These are phyloP conservation scores for Hylyphantes graminicola DNA, from an alignment of 1,140 invertebrate species.

Conservation along the genomic window DNA sequence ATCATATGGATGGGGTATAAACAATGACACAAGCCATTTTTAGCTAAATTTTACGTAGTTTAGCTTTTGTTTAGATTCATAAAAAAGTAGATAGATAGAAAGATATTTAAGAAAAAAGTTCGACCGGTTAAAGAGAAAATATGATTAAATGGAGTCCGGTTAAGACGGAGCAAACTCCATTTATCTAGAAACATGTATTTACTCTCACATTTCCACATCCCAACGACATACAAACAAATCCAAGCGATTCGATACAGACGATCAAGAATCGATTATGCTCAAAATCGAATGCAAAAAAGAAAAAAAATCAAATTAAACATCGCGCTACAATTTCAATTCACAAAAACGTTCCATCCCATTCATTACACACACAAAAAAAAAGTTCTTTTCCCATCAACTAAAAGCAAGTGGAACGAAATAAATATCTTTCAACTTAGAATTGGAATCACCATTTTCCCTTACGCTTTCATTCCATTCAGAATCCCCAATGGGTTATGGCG, in stretches of 20 bases:
- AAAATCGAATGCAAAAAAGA: neutral
- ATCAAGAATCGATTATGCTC: conserved; percentile 23
- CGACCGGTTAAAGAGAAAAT: too few relatives aligned
- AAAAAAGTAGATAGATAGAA: too few relatives aligned
- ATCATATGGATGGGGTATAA: too few relatives aligned
- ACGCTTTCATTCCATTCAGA: conserved; percentile 57
- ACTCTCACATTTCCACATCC: too few relatives aligned
- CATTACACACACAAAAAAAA: conserved; percentile 43
- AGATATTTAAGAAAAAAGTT: too few relatives aligned
- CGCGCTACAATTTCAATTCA: neutral
- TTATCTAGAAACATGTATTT: too few relatives aligned
- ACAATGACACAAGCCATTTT: too few relatives aligned
- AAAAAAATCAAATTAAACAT: conserved; percentile 35
- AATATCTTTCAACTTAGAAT: conserved; percentile 37
- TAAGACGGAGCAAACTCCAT: too few relatives aligned
- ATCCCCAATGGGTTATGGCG: conserved; percentile 57
- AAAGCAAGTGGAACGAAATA: conserved; percentile 54
- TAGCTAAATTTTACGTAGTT: too few relatives aligned
- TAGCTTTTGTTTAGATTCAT: too few relatives aligned
- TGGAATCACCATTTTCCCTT: conserved; percentile 51
- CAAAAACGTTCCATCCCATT: conserved; percentile 11
- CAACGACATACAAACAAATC: too few relatives aligned
- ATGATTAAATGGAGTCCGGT: too few relatives aligned
- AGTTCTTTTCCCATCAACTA: conserved; percentile 45
- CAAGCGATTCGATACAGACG: neutral